Base-by-base conservation (phyloP, 2,113 vertebrate genomes). In the Podarcis cretensis region DNA sequence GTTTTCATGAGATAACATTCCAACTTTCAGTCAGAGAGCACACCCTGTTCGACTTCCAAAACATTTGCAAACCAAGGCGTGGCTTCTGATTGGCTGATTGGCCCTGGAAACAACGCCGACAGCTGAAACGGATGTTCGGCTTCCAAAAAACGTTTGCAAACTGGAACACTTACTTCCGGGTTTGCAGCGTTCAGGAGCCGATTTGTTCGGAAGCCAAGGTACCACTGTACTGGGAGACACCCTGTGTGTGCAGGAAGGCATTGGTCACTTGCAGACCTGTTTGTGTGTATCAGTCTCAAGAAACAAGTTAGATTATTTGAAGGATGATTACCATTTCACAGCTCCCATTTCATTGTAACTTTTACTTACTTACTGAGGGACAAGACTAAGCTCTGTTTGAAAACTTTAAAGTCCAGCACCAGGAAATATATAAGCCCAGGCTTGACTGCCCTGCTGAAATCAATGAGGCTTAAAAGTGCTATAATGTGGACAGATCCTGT, bases 241-340 rank as follows among this genome's bases (percentile, higher is more conserved):
- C 10, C 14, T 37, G 20, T 7, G 73, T 21, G 18, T 21, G 10
- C 40, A 25, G 23, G 13, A 25, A 23, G 7, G 1, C 8, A 40
- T 9, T 9, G 21, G 37, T 12, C 23, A 35, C 23, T 77, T 12
- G 16, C 35, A 77, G 35, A 77, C 35, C 21, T 23, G 75, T 37
- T 77, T 40, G 35, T 25, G 9, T 25, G 21, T 37, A 77, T 40
- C 23, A 43, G 37, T 21, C 6, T 9, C 32, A 8, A 40, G 7
- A 43, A 65, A 18, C 5, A 10, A 16, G 3, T 27, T 92, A 87
- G n/a, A 81, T 18, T 63, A 30, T 66, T 88, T 25, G 40, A 54
- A 54, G 48, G 10, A 54, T 54, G 48, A 54, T 54, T 54, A 54
- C 10, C 2, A 2, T 54, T 54, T 54, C n/a, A 40, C 0, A 0